Base-by-base conservation (phyloP, 2,888 invertebrate genomes). In the Apamea monoglypha region DNA sequence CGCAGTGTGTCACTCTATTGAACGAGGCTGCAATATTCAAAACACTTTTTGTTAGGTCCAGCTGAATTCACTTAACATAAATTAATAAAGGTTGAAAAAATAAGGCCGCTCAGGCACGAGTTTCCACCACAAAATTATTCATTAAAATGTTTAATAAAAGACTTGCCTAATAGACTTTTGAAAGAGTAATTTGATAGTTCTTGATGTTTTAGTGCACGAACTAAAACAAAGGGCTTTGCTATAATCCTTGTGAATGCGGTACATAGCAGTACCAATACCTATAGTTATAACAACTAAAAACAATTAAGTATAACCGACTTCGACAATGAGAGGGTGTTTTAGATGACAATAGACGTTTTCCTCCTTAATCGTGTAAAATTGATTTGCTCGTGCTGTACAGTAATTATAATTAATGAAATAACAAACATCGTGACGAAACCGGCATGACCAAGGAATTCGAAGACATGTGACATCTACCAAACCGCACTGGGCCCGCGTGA, bases 141-240 rank as follows among this genome's bases (percentile, higher is more conserved):
- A 74, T 44, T 73, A 44, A 56, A 78, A 56, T 79, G 25, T 64
- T 44, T 32, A 63, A 64, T 66, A 78, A 44, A 32, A 78, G 18
- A 32, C 44, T 56, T 64, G 18, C 18, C 32, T 77, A 40, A 18
- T 50, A 61, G 29, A 29, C 61, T 50, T 61, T 50, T 29, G 44
- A 59, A 79, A 78, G n/a, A 79, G 56, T 79, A 56, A 78, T 67
- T 78, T 66, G 21, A n/a, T 78, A 53, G 36, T 67, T 66, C n/a
- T 63, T 70, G 25, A 14, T 36, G 56, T n/a, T 56, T 66, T 47
- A 66, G 44, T 73, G n/a, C 77, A 77, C 53, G 67, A 78, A 66
- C 44, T 66, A 16, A 68, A 59, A 59, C 29, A 59, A 78, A 69
- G n/a, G 25, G 25, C 6, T 32, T 67, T 40, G 67, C 18, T n/a